Evolutionary conservation across 2,888 invertebrate species (phyloP).

Genomic region (Sesia bembeciformis): DNA sequence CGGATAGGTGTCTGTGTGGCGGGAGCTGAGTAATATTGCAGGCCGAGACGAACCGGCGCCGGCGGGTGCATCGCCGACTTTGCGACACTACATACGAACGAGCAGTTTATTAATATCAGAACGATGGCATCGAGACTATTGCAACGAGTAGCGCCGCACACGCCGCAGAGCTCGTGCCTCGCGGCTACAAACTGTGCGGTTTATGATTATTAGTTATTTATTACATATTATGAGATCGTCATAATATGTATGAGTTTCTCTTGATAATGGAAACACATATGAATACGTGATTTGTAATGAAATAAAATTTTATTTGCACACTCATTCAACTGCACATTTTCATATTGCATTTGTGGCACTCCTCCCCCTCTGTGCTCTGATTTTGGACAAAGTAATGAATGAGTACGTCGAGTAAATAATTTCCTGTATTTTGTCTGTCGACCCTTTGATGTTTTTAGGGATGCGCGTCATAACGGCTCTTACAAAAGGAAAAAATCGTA

Average conservation of each 20-base stretch:
- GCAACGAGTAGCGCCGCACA: constrained; percentile 1
- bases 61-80: constrained; percentile 15
- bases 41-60: constrained; percentile 50
- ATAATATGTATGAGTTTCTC: too few species aligned
- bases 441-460: constrained; percentile 40
- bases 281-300: too few species aligned
- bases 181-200: neutral
- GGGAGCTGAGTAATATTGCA: constrained; percentile 42
- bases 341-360: too few species aligned
- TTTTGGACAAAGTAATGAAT: too few species aligned
- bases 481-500: constrained; percentile 22
- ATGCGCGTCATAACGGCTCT: constrained; percentile 27
- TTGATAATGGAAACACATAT: too few species aligned
- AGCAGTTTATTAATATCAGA: constrained; percentile 41
- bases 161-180: neutral
- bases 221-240: too few species aligned
- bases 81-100: neutral
- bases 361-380: too few species aligned
- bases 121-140: constrained; percentile 17
- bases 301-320: too few species aligned
- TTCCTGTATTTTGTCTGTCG: neutral
- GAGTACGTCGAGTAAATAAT: too few species aligned
- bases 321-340: too few species aligned
- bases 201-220: too few species aligned
- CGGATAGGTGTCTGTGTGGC: constrained; percentile 24